Percentiles rank a stretch among this genome's conserved stretches.
Evolutionary conservation across 2,888 invertebrate genomes (phyloP).

Genomic region (Fissipunctia ypsillon): DNA sequence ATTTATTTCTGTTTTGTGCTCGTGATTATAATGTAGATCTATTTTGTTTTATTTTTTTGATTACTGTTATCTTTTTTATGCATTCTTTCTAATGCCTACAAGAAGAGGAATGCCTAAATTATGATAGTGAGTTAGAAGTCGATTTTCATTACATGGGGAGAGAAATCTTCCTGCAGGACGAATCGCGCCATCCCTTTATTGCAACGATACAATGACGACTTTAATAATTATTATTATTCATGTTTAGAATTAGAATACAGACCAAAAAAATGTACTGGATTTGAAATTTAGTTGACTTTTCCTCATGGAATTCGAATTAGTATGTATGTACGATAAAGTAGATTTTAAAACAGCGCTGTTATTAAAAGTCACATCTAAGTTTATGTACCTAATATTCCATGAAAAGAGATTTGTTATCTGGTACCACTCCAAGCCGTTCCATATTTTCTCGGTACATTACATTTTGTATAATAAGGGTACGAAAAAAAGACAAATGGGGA

Average conservation of each 20-base stretch:
- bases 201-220: background rate
- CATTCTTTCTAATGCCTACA: no score
- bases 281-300: background rate
- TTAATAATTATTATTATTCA: background rate
- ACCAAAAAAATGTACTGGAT: background rate
- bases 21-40: no score
- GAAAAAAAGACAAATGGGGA: conserved; percentile 53
- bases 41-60: no score
- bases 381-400: conserved; percentile 11
- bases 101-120: background rate
- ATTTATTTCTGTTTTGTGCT: no score
- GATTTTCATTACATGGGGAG: background rate
- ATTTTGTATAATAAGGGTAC: conserved; percentile 17
- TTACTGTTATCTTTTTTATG: no score
- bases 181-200: no score
- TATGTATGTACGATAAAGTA: no score
- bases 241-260: background rate
- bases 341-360: no score
- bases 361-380: background rate
- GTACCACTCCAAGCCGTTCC: conserved; percentile 26
- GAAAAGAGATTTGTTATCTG: conserved; percentile 32
- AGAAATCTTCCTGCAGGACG: background rate
- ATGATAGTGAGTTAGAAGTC: background rate
- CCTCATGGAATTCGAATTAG: no score
- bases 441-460: conserved; percentile 52